A percentile compares a stretch with the other conserved stretches of the same genome.
phyloP scores from a whole-genome alignment of 2,888 invertebrate species.

The Pandemis corylana region DNA sequence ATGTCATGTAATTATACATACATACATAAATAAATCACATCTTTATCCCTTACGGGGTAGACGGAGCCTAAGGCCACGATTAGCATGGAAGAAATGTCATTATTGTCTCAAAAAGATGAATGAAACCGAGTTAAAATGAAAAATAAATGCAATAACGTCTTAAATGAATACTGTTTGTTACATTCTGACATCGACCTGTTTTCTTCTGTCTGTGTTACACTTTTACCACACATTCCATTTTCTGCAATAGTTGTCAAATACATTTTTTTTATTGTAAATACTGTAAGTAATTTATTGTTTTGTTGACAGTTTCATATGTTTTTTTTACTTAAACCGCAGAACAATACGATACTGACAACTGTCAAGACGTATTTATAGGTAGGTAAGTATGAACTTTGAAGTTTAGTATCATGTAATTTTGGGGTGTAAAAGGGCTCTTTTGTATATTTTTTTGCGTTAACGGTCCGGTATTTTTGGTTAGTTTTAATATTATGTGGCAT shows the following conservation, averaged over 20 bases:
- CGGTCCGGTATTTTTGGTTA: slow-evolving; percentile 1
- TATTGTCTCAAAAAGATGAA: too few species aligned
- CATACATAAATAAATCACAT: too few species aligned
- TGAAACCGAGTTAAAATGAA: too few species aligned
- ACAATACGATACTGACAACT: slow-evolving; percentile 56
- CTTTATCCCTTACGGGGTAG: too few species aligned
- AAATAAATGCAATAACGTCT: background rate
- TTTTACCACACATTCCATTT: slow-evolving; percentile 68
- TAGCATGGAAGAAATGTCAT: background rate
- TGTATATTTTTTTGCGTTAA: slow-evolving; percentile 6
- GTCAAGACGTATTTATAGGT: slow-evolving; percentile 28
- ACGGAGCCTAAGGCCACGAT: too few species aligned
- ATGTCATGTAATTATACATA: background rate
- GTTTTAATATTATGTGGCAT: background rate
- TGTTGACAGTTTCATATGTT: slow-evolving; percentile 50
- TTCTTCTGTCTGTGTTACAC: background rate
- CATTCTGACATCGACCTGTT: background rate
- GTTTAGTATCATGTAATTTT: slow-evolving; percentile 20
- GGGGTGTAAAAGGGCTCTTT: slow-evolving; percentile 14
- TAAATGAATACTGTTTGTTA: too few species aligned
- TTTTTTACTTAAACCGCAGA: slow-evolving; percentile 50
- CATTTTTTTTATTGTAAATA: slow-evolving; percentile 57
- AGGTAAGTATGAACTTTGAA: slow-evolving; percentile 24
- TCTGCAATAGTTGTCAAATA: slow-evolving; percentile 72
- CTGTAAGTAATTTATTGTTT: slow-evolving; percentile 48